Base-by-base conservation (phyloP, 2,888 invertebrate genomes). In the Eristalis tenax region DNA sequence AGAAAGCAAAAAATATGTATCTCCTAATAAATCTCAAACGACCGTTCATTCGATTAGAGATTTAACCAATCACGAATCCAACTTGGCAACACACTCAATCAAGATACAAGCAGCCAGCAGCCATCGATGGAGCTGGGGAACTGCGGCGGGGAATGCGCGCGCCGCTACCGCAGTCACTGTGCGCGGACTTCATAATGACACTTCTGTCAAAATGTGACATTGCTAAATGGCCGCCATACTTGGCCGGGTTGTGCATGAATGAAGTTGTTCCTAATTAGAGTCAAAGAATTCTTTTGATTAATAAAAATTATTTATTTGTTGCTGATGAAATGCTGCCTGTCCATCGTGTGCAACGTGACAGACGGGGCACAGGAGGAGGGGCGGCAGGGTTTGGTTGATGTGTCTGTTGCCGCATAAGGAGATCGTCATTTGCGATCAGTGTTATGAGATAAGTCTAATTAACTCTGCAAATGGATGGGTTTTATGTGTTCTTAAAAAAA, bases 251-350 rank as follows among this genome's bases (percentile, higher is more conserved):
- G 66, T 79, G 69, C 57, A 75, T 70, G 80, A 84, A 84, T 84
- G 80, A 84, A 84, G 83, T 84, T 84, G 83, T 84, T 80, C 70
- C 80, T 80, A 75, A 84, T 84, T 84, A 84, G 75, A 75, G 83
- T 26, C 50, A 50, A 70, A 35, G 70, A 76, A 65, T 74, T 68
- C 57, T 38, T 76, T 81, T 50, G 40, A 28, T 57, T 71, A 70
- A 56, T 64, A 70, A 70, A 59, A 26, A 59, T 59, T 59, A 59
- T 59, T 59, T 59, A 59, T 59, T 23, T 59, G 59, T 59, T 18
- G 50, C 59, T 68, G 68, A 61, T 61, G 43, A 77, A 63, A 8
- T 50, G 50, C 8, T 50, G 50, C 50, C 50, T 18, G 50, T 22
- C 50, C 18, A 50, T 50, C 50, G 18, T 32, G 32, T 32, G 32